Base-by-base conservation (phyloP, 2,113 vertebrate genomes). In the Daboia siamensis region DNA sequence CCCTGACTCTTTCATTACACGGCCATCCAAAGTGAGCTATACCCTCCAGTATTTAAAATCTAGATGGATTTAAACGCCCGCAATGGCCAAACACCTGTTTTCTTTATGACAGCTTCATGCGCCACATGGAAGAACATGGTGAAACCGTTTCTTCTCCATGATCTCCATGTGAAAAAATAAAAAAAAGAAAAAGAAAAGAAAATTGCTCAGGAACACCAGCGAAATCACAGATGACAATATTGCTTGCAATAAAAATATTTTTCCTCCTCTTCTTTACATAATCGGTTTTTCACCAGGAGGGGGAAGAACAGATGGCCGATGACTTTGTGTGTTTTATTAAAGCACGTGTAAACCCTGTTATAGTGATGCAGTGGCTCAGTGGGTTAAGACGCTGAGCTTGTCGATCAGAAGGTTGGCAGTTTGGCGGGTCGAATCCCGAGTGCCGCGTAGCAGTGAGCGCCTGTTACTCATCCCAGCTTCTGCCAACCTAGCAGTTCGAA, bases 281-380 rank as follows among this genome's bases (percentile, higher is more conserved):
- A 95, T 54, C 91, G 87, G 92, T 94, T 96, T 94, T 95, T 96
- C 87, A 33, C 93, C 90, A 91, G 94, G 95, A 97, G 95, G 94
- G 95, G 94, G 96, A 0, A 26, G 96, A 97, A 94, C 97, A 97
- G 96, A 97, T 97, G 97, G 97, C 93, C 90, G 90, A 94, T 95
- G 87, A 26, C 24, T 46, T 69, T 10, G 54, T 7, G 13, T 13
- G 33, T 46, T 5, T 46, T 5, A 10, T 21, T 48, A 51, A 80
- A 92, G 87, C 74, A 33, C 74, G 23, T 93, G 46, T 5, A 12
- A 46, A 12, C 39, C 39, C n/a, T n/a, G n/a, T n/a, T n/a, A n/a
- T n/a, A n/a, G n/a, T n/a, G n/a, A n/a, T n/a, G n/a, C n/a, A n/a
- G n/a, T n/a, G n/a, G n/a, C n/a, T n/a, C n/a, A n/a, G n/a, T n/a